phyloP scores from a whole-genome alignment of 2,113 vertebrate species.

The Labeo catla region DNA sequence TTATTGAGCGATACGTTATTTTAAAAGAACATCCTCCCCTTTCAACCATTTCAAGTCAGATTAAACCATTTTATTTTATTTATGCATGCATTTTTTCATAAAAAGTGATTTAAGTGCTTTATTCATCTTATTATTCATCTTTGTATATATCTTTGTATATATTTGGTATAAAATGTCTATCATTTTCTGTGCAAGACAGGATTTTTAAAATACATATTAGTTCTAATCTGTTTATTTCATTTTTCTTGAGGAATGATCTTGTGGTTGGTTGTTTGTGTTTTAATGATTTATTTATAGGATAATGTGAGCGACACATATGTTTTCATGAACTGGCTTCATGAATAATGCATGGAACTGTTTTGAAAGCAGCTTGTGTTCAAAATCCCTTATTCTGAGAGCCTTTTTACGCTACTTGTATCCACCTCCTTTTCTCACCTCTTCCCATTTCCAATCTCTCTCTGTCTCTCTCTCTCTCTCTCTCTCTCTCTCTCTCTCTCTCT shows the following conservation, averaged over 20 bases:
- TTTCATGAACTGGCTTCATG: constrained; percentile 58
- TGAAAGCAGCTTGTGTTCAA: constrained; percentile 62
- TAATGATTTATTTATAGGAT: constrained; percentile 78
- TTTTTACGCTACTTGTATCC: constrained; percentile 38
- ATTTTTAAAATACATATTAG: not conserved
- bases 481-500: constrained; percentile 2
- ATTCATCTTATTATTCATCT: not conserved
- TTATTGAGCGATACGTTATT: not conserved
- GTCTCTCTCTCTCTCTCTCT: not conserved
- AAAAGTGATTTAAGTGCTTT: not conserved
- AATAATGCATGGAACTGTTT: constrained; percentile 71
- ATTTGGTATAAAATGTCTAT: no score
- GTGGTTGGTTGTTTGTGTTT: constrained; percentile 55
- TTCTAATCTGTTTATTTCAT: constrained; percentile 9
- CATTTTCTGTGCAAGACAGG: not conserved
- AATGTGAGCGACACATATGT: constrained; percentile 72
- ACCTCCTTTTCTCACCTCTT: constrained; percentile 3
- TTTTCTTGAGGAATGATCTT: constrained; percentile 45
- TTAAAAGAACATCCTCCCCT: not conserved
- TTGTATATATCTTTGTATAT: no score
- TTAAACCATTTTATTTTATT: not conserved
- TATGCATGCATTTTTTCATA: not conserved
- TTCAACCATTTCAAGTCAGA: not conserved
- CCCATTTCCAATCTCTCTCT: not conserved
- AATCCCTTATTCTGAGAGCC: constrained; percentile 57